Evolutionary conservation across 2,888 invertebrate species (phyloP).

Genomic region (Drosophila prostipennis): DNA sequence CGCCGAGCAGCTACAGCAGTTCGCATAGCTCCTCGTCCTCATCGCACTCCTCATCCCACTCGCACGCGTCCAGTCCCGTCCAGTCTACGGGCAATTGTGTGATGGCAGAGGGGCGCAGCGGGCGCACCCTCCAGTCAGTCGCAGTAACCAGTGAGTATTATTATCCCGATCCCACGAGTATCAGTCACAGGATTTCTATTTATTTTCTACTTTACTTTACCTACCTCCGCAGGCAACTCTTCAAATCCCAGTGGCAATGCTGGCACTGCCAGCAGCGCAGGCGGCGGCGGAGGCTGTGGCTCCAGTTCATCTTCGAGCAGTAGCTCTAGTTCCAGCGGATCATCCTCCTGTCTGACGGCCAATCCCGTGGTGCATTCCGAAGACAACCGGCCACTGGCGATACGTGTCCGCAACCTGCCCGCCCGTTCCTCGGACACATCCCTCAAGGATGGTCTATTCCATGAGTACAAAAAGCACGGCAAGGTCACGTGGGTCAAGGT

Average conservation of each 20-base stretch:
- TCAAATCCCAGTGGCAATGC: constrained; percentile 80
- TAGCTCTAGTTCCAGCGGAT: constrained; percentile 70
- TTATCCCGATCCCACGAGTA: background rate
- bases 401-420: constrained; percentile 95
- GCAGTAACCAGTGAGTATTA: constrained; percentile 83
- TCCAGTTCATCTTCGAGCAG: constrained; percentile 74
- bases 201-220: background rate
- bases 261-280: constrained; percentile 26
- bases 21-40: constrained; percentile 83
- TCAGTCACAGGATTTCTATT: background rate
- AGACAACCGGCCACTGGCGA: constrained; percentile 91
- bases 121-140: constrained; percentile 85
- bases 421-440: constrained; percentile 96
- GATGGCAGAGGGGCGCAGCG: constrained; percentile 62
- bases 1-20: constrained; percentile 84
- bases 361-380: constrained; percentile 85
- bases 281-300: constrained; percentile 64
- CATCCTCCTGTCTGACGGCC: constrained; percentile 65
- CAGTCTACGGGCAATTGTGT: constrained; percentile 77
- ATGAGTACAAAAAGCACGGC: constrained; percentile 99
- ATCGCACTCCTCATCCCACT: constrained; percentile 82
- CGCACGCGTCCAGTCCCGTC: constrained; percentile 84
- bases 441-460: constrained; percentile 98
- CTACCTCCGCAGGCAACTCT: constrained; percentile 63
- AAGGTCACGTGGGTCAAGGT: constrained; percentile 98